Conservation (phyloP, 2,888 invertebrate genomes). For the Caenorhabditis sp. region DNA sequence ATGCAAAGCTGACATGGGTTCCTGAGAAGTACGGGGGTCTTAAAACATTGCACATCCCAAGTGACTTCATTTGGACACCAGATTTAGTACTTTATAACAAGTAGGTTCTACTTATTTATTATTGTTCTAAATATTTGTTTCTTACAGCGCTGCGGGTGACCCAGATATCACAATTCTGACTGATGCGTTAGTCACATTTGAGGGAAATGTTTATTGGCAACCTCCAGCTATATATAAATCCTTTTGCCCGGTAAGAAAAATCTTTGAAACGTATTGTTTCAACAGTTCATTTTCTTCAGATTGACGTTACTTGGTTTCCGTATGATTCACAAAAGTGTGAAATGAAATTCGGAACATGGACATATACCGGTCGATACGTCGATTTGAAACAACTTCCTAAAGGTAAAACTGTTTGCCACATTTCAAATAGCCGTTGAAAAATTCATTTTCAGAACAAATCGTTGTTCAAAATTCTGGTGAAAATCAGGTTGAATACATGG, state of each 20-base stretch:
- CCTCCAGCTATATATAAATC: constrained; percentile 71
- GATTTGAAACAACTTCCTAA: constrained; percentile 61
- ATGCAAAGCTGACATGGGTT: constrained; percentile 90
- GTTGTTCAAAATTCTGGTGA: constrained; percentile 41
- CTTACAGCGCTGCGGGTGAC: constrained; percentile 70
- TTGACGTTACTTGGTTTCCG: constrained; percentile 71
- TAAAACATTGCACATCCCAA: constrained; percentile 92
- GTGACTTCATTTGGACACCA: constrained; percentile 94
- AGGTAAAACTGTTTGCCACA: too few relatives aligned
- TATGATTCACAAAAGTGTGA: constrained; percentile 69
- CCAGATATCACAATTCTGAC: constrained; percentile 71
- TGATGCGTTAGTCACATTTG: constrained; percentile 65
- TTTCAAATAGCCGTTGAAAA: too few relatives aligned
- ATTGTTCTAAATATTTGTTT: background rate
- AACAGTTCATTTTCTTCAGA: constrained; percentile 50
- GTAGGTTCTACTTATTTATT: constrained; percentile 68
- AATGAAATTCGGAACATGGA: constrained; percentile 71
- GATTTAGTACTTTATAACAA: constrained; percentile 93
- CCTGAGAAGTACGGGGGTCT: constrained; percentile 88
- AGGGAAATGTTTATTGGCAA: constrained; percentile 70
- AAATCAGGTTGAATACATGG: constrained; percentile 63
- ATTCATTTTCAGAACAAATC: constrained; percentile 48
- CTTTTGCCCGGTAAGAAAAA: constrained; percentile 65
- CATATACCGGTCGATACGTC: constrained; percentile 68
- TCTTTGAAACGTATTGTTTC: too few relatives aligned